Evolutionary conservation across 2,888 invertebrate genomes (phyloP).

Genomic region (Teleiodes luculella): DNA sequence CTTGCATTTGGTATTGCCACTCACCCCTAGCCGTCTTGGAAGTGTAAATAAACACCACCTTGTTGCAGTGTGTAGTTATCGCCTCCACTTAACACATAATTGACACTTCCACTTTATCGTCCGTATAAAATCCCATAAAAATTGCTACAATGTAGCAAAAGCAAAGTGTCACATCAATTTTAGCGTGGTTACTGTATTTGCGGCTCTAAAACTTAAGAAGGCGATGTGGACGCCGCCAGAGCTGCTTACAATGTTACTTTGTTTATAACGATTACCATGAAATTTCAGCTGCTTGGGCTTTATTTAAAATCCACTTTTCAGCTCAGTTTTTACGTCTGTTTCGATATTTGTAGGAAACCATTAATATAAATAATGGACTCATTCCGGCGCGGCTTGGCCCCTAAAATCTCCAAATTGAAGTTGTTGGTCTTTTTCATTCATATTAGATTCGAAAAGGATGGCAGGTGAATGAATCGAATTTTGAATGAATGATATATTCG

Average conservation of each 20-base stretch:
- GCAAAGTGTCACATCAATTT: slow-evolving; percentile 34
- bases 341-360: too few species aligned
- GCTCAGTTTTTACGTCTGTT: too few species aligned
- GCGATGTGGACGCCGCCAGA: neutral
- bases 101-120: slow-evolving; percentile 15
- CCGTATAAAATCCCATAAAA: slow-evolving; percentile 26
- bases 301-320: neutral
- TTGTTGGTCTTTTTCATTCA: too few species aligned
- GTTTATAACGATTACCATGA: neutral
- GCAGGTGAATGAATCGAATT: too few species aligned
- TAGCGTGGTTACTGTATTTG: slow-evolving; percentile 35
- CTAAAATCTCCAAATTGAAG: too few species aligned
- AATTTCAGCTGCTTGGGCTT: neutral
- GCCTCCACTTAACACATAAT: slow-evolving; percentile 12
- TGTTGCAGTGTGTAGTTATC: slow-evolving; percentile 12
- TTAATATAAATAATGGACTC: too few species aligned
- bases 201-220: slow-evolving; percentile 33
- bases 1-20: too few species aligned
- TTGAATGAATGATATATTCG: too few species aligned
- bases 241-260: slow-evolving; percentile 2
- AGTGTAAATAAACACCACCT: slow-evolving; percentile 15
- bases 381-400: too few species aligned
- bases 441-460: too few species aligned
- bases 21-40: neutral
- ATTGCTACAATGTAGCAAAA: slow-evolving; percentile 32